These are phyloP conservation scores for Eilema caniola DNA, from an alignment of 2,888 invertebrate species.

Conservation along the genomic window DNA sequence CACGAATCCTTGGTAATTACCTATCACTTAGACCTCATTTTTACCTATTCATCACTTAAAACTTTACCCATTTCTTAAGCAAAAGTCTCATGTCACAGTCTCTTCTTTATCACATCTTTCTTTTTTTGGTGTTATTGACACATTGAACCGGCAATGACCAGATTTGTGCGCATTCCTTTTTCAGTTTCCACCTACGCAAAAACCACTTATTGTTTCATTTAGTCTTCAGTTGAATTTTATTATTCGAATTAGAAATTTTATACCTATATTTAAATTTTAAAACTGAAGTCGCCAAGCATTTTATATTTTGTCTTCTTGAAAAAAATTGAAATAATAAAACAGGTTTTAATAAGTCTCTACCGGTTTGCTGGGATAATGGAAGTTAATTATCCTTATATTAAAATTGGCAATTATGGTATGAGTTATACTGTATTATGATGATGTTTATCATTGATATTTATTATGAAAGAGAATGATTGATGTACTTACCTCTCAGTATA, in stretches of 20 bases:
- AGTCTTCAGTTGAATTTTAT: conserved; percentile 22
- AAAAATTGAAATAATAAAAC: conserved; percentile 18
- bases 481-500: background rate
- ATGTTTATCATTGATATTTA: background rate
- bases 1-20: conserved; percentile 62
- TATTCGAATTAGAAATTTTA: conserved; percentile 27
- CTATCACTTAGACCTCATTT: conserved; percentile 46
- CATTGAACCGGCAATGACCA: conserved; percentile 47
- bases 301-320: conserved; percentile 1
- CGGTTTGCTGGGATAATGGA: conserved; percentile 21
- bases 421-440: background rate
- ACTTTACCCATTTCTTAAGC: conserved; percentile 20
- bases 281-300: conserved; percentile 16
- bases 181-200: conserved; percentile 68
- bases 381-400: conserved; percentile 3
- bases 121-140: conserved; percentile 38
- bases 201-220: conserved; percentile 52
- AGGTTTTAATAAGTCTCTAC: background rate
- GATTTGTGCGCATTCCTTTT: conserved; percentile 68
- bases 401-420: background rate
- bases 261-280: conserved; percentile 18
- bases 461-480: background rate
- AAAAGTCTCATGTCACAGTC: conserved; percentile 24
- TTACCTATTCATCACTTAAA: conserved; percentile 37
- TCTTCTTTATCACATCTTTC: conserved; percentile 24